A percentile compares a stretch with the other conserved stretches of the same genome.
Conservation (phyloP, 2,888 invertebrate genomes). For the Tiphia femorata region DNA sequence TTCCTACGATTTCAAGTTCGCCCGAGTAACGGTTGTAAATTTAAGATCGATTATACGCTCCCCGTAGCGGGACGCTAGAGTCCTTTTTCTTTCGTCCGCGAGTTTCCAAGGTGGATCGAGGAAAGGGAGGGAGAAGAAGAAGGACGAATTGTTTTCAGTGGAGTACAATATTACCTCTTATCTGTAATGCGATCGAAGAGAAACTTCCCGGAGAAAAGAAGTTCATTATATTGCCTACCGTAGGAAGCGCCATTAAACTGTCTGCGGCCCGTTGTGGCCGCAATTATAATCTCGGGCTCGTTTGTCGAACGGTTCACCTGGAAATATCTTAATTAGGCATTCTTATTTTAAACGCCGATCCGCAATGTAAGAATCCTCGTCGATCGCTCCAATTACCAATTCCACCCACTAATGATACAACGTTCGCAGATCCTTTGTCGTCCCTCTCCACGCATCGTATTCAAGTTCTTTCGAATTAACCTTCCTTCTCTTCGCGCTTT, state of each 20-base stretch:
- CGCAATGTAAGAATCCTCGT: no score
- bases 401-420: no score
- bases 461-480: background rate
- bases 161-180: no score
- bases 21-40: no score
- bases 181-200: constrained; percentile 10
- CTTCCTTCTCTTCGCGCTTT: background rate
- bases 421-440: background rate
- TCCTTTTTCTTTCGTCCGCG: no score
- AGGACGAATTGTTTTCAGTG: background rate
- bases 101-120: no score
- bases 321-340: no score
- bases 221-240: constrained; percentile 3
- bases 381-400: no score
- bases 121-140: background rate
- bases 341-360: no score
- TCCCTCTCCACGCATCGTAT: background rate
- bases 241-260: constrained; percentile 6
- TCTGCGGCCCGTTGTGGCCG: constrained; percentile 1
- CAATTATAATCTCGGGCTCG: background rate
- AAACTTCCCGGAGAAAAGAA: constrained; percentile 1
- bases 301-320: background rate
- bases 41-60: no score
- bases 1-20: no score
- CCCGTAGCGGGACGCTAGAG: no score